Conservation (phyloP, 2,888 invertebrate species). For the Troilus luridus region DNA sequence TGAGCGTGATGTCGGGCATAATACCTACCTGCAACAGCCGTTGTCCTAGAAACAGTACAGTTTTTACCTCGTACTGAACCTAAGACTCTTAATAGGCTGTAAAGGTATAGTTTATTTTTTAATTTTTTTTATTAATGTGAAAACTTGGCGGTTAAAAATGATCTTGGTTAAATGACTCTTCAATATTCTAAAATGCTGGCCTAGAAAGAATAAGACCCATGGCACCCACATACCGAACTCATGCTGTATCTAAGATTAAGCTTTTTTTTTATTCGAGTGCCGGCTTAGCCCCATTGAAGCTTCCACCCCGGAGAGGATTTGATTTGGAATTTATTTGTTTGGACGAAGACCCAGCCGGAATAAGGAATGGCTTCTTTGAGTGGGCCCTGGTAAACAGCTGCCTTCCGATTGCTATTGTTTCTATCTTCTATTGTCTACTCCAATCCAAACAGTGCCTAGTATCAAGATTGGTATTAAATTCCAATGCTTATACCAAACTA, state of each 20-base stretch:
- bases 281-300: not conserved
- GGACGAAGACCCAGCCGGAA: constrained; percentile 9
- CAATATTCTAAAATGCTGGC: too few species aligned
- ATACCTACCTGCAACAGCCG: too few species aligned
- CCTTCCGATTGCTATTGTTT: not conserved
- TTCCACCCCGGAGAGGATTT: not conserved
- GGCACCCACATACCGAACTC: too few species aligned
- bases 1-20: too few species aligned
- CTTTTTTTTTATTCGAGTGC: not conserved
- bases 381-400: not conserved
- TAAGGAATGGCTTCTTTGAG: constrained; percentile 29
- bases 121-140: too few species aligned
- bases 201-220: too few species aligned
- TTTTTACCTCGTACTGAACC: too few species aligned
- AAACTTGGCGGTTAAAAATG: too few species aligned
- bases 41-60: too few species aligned
- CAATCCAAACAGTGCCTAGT: not conserved
- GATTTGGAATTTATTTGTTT: constrained; percentile 41
- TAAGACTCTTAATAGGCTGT: too few species aligned
- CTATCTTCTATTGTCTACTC: not conserved
- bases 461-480: not conserved
- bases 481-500: not conserved
- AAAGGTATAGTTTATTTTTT: too few species aligned
- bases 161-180: too few species aligned
- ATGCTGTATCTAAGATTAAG: not conserved